These are phyloP conservation scores for Odontocolon sp. DNA, from an alignment of 2,888 invertebrate genomes.

Conservation along the genomic window DNA sequence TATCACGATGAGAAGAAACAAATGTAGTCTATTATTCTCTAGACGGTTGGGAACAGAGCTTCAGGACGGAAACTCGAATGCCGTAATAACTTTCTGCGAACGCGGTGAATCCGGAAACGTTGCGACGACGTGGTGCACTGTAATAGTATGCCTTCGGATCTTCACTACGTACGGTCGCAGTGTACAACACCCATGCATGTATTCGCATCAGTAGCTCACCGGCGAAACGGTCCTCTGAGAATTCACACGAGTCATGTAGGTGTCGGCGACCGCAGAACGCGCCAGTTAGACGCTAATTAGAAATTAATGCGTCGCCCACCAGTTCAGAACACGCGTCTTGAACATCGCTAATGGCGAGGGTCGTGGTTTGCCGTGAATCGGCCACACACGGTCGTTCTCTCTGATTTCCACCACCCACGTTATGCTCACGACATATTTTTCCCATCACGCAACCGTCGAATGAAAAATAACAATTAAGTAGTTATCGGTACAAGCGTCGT, in stretches of 20 bases:
- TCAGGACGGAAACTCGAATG: conserved; percentile 26
- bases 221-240: conserved; percentile 22
- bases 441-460: neutral
- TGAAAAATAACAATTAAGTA: too few species aligned
- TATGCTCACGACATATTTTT: too few species aligned
- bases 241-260: conserved; percentile 63
- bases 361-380: conserved; percentile 61
- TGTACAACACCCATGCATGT: conserved; percentile 27
- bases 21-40: conserved; percentile 18
- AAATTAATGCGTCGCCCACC: conserved; percentile 72
- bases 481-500: too few species aligned
- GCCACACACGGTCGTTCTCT: conserved; percentile 47
- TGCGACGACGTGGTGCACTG: conserved; percentile 16
- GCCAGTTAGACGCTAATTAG: conserved; percentile 74
- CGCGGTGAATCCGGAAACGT: conserved; percentile 35
- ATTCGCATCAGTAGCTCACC: conserved; percentile 16
- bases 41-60: too few species aligned
- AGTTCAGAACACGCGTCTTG: conserved; percentile 64
- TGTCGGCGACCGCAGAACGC: conserved; percentile 59
- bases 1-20: conserved; percentile 20
- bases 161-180: conserved; percentile 3
- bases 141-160: conserved; percentile 39
- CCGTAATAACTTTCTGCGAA: conserved; percentile 43
- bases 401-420: too few species aligned
- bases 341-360: conserved; percentile 72